Evolutionary conservation across 2,888 invertebrate genomes (phyloP).

Genomic region (Watsonalla binaria): DNA sequence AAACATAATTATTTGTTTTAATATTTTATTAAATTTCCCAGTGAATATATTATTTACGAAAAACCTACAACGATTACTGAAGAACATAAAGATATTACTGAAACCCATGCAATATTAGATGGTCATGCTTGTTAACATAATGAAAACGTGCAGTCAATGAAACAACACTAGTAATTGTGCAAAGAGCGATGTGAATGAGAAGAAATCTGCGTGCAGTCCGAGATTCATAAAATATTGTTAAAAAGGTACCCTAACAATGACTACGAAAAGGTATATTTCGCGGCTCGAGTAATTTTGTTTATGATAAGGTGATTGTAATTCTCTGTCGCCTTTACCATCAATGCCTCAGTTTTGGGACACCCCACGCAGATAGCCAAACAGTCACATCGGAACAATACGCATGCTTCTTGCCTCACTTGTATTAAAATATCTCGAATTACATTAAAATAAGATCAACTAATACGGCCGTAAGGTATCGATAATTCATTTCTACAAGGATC

Average conservation of each 20-base stretch:
- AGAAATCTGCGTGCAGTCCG: constrained; percentile 66
- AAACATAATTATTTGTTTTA: no score
- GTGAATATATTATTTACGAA: no score
- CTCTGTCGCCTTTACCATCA: neutral
- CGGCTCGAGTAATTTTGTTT: neutral
- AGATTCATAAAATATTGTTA: constrained; percentile 11
- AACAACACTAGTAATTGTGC: constrained; percentile 34
- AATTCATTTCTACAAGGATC: constrained; percentile 34
- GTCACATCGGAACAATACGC: constrained; percentile 66
- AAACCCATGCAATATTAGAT: constrained; percentile 17
- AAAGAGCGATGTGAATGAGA: constrained; percentile 57
- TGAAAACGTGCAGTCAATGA: constrained; percentile 37
- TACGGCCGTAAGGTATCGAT: constrained; percentile 16
- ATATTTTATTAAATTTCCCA: no score
- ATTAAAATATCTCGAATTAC: constrained; percentile 61
- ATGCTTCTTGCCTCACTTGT: constrained; percentile 83
- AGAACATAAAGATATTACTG: constrained; percentile 27
- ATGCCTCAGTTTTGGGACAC: neutral
- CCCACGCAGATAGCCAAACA: constrained; percentile 62
- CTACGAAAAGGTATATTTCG: no score
- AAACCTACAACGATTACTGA: no score
- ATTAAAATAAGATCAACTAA: constrained; percentile 70
- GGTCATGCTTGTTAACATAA: constrained; percentile 37
- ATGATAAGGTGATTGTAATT: neutral
- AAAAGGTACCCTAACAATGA: neutral